Evolutionary conservation across 2,888 invertebrate genomes (phyloP).

Genomic region (Helicoverpa assulta): DNA sequence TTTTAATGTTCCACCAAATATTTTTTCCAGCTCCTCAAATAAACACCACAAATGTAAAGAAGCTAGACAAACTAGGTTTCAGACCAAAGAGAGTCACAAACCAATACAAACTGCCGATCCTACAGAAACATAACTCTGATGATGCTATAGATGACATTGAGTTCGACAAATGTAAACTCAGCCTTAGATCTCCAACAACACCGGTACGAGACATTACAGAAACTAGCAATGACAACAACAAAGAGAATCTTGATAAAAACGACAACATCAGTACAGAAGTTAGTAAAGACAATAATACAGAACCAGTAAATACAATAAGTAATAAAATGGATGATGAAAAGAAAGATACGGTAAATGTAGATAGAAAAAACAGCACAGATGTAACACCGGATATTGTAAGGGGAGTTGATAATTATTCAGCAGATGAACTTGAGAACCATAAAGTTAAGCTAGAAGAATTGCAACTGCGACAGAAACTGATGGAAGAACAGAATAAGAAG

Average conservation of each 20-base stretch:
- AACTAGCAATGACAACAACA: conserved; percentile 56
- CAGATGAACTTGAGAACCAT: conserved; percentile 82
- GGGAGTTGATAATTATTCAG: conserved; percentile 79
- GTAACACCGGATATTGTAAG: conserved; percentile 78
- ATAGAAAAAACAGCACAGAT: conserved; percentile 61
- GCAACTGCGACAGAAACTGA: conserved; percentile 92
- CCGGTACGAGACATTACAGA: conserved; percentile 52
- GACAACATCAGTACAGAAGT: conserved; percentile 33
- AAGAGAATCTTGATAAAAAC: conserved; percentile 54
- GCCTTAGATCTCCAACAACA: conserved; percentile 73
- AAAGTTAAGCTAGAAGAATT: conserved; percentile 91
- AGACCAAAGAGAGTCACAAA: conserved; percentile 59
- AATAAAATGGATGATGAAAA: conserved; percentile 44
- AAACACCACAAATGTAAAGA: conserved; percentile 65
- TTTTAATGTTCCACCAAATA: not conserved
- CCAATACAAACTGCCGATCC: conserved; percentile 68
- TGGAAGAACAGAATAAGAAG: conserved; percentile 95
- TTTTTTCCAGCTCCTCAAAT: conserved; percentile 63
- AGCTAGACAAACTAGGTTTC: conserved; percentile 72
- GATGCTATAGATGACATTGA: conserved; percentile 77
- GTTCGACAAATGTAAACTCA: conserved; percentile 85
- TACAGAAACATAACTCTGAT: conserved; percentile 75
- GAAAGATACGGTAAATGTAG: conserved; percentile 43
- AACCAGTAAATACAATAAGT: conserved; percentile 6
- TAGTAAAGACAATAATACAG: conserved; percentile 19